A percentile compares a stretch with the other conserved stretches of the same genome.
Conservation (phyloP, 2,113 vertebrate species). For the Cygnus buccinator region DNA sequence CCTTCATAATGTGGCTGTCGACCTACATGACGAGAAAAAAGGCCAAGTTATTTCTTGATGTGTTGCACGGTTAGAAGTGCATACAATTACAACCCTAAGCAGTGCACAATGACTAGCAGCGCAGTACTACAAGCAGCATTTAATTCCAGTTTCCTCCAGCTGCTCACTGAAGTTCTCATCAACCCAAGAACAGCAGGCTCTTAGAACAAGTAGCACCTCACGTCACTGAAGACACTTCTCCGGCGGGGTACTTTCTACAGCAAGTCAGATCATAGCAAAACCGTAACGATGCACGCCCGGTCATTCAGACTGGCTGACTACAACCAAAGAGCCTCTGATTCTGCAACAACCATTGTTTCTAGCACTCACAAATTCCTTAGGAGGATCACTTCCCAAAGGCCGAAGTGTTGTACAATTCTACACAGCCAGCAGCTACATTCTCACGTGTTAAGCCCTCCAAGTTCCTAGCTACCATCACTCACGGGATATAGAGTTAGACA, state of each 20-base stretch:
- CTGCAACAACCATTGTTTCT: not conserved
- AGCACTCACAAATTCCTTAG: not conserved
- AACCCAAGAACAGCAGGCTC: not conserved
- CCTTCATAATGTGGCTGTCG: constrained; percentile 94
- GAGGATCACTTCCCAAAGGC: not conserved
- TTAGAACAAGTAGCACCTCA: not conserved
- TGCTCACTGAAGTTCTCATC: not conserved
- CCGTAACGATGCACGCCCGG: fast-evolving
- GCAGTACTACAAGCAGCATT: not conserved
- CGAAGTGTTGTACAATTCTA: not conserved
- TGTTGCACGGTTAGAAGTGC: not conserved
- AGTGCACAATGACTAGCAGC: not conserved
- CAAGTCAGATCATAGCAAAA: not conserved
- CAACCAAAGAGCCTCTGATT: not conserved
- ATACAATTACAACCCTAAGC: not conserved
- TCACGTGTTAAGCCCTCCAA: too few relatives aligned
- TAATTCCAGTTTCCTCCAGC: not conserved
- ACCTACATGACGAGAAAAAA: constrained; percentile 72
- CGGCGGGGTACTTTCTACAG: not conserved
- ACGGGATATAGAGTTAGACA: not conserved
- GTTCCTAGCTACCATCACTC: fast-evolving
- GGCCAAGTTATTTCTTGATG: fast-evolving
- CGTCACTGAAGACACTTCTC: not conserved
- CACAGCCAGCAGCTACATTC: not conserved
- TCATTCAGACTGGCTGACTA: too few relatives aligned